phyloP scores from a whole-genome alignment of 2,797 vertebrate species.

The Sciurus carolinensis region DNA sequence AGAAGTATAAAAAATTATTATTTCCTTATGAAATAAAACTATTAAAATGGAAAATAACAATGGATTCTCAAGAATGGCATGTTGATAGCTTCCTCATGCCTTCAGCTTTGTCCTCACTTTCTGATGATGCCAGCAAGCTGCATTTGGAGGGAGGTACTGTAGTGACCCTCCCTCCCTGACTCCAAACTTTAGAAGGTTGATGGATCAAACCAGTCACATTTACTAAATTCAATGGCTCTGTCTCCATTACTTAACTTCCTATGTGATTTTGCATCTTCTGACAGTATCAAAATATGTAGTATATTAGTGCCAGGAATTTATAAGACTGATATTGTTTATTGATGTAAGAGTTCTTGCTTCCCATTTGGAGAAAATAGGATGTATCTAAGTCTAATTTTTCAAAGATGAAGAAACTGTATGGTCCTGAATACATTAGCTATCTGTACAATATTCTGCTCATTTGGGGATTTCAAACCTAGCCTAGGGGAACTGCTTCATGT shows the following conservation, averaged over 20 bases:
- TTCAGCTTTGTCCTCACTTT: background rate
- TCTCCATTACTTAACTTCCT: background rate
- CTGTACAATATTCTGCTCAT: slow-evolving; percentile 2
- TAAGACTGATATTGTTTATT: background rate
- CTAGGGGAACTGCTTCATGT: slow-evolving; percentile 5
- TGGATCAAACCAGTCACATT: background rate
- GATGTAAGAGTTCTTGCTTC: background rate
- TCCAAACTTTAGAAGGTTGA: background rate
- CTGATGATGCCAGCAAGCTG: background rate
- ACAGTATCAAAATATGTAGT: background rate
- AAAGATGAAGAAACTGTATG: slow-evolving; percentile 24
- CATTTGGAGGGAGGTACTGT: background rate
- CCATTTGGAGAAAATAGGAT: slow-evolving; percentile 27
- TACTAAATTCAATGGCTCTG: background rate
- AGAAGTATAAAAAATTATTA: background rate
- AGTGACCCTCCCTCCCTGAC: background rate
- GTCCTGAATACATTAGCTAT: slow-evolving; percentile 35
- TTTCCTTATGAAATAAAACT: background rate
- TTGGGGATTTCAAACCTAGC: slow-evolving; percentile 17
- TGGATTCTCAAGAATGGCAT: background rate
- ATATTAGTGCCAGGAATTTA: background rate
- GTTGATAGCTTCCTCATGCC: background rate
- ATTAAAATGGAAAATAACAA: slow-evolving; percentile 13
- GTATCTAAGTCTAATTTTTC: slow-evolving; percentile 2
- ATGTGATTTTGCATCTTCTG: slow-evolving; percentile 8